Conservation (phyloP, 2,888 invertebrate species). For the Spisula solida region DNA sequence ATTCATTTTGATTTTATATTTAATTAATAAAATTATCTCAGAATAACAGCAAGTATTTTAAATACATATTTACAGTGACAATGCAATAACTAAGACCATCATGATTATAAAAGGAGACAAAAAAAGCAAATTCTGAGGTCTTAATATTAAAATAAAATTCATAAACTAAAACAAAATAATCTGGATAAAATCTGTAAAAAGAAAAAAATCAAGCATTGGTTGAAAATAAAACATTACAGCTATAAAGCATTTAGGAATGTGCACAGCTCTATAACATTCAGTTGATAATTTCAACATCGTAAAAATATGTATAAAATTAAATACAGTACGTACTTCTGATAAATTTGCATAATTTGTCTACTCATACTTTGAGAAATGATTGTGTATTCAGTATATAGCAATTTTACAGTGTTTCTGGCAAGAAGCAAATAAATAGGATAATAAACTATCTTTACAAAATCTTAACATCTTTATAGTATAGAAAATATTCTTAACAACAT, state of each 20-base stretch:
- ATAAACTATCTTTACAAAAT: background rate
- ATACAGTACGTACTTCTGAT: background rate
- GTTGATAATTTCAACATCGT: constrained; percentile 6
- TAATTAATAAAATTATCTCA: too few relatives aligned
- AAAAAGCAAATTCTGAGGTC: background rate
- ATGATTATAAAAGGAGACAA: too few relatives aligned
- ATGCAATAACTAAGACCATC: too few relatives aligned
- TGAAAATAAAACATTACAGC: background rate
- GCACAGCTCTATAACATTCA: background rate
- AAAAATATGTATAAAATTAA: background rate
- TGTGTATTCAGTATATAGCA: background rate
- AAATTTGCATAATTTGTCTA: background rate
- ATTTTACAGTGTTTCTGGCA: background rate
- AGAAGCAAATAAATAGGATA: background rate
- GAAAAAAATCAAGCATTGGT: background rate
- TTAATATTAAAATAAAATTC: background rate
- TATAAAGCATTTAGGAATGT: background rate
- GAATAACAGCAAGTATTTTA: too few relatives aligned
- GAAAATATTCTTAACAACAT: too few relatives aligned
- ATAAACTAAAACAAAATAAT: background rate
- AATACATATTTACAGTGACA: too few relatives aligned
- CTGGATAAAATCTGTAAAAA: background rate
- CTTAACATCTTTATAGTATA: background rate
- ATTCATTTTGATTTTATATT: too few relatives aligned
- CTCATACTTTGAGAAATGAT: background rate